These are phyloP conservation scores for Perdita meconis DNA, from an alignment of 2,888 invertebrate species.

Conservation along the genomic window DNA sequence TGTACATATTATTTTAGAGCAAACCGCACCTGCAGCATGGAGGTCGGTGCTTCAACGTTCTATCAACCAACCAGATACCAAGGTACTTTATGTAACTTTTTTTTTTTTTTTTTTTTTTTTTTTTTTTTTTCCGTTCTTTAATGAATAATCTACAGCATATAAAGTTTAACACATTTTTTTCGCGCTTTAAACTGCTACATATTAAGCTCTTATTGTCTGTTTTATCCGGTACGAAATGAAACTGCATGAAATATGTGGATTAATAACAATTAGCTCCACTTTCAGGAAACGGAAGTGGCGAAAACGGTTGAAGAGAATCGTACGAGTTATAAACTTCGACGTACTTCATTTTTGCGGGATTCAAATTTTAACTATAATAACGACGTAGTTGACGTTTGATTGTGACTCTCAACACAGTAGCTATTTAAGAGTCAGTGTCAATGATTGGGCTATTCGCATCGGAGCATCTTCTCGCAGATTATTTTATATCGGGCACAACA, in stretches of 20 bases:
- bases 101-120: slow-evolving; percentile 55
- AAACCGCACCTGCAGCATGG: slow-evolving; percentile 83
- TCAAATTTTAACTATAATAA: slow-evolving; percentile 83
- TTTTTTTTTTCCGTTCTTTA: slow-evolving; percentile 25
- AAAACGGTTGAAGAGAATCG: slow-evolving; percentile 82
- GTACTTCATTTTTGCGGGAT: slow-evolving; percentile 82
- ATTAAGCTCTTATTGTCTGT: slow-evolving; percentile 12
- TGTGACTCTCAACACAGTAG: slow-evolving; percentile 55
- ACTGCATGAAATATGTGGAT: too few relatives aligned
- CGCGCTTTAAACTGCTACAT: slow-evolving; percentile 41
- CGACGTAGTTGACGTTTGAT: slow-evolving; percentile 82
- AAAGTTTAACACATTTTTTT: slow-evolving; percentile 22
- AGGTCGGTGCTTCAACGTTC: slow-evolving; percentile 83
- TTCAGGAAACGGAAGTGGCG: slow-evolving; percentile 82
- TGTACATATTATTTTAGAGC: slow-evolving; percentile 82
- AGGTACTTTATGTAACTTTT: slow-evolving; percentile 77
- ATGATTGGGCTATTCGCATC: slow-evolving; percentile 31
- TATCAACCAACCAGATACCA: slow-evolving; percentile 78
- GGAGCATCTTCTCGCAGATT: slow-evolving; percentile 39
- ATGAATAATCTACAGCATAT: not conserved
- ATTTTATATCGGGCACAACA: slow-evolving; percentile 52
- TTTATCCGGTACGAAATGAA: not conserved
- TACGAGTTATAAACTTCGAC: slow-evolving; percentile 80
- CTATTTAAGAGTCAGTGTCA: slow-evolving; percentile 37
- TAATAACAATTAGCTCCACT: slow-evolving; percentile 19